Conservation (phyloP, 1,140 invertebrate genomes). For the Monomorium pharaonis region DNA sequence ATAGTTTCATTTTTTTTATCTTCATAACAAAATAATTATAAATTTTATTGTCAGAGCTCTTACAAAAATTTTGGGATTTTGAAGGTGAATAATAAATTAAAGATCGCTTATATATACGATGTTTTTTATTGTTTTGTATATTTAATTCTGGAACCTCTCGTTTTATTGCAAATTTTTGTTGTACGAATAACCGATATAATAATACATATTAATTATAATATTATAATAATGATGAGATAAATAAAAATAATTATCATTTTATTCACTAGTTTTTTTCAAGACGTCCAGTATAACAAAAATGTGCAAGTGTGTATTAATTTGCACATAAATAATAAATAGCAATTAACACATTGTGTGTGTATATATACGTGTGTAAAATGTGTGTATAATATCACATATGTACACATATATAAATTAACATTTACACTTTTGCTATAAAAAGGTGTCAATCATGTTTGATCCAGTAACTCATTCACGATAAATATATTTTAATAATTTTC, state of each 20-base stretch:
- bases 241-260: conserved; percentile 13
- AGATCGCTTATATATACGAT: not conserved
- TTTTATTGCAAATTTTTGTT: not conserved
- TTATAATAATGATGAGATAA: conserved; percentile 1
- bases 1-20: not conserved
- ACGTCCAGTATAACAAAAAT: conserved; percentile 3
- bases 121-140: conserved; percentile 1
- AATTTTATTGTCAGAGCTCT: not conserved
- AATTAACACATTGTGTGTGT: not conserved
- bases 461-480: conserved; percentile 7
- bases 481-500: not conserved
- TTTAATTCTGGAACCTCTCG: not conserved
- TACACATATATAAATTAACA: conserved; percentile 27
- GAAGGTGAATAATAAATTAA: conserved; percentile 7
- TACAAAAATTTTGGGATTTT: not conserved
- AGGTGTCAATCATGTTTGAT: not conserved
- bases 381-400: conserved; percentile 17
- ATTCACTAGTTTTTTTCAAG: not conserved
- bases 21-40: not conserved
- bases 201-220: not conserved
- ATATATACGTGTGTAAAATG: not conserved
- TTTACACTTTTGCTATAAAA: conserved; percentile 12
- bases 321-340: conserved; percentile 26
- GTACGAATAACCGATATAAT: not conserved
- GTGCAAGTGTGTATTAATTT: conserved; percentile 10